phyloP scores from a whole-genome alignment of 2,797 vertebrate species.

The Sphenopsis melanotis region DNA sequence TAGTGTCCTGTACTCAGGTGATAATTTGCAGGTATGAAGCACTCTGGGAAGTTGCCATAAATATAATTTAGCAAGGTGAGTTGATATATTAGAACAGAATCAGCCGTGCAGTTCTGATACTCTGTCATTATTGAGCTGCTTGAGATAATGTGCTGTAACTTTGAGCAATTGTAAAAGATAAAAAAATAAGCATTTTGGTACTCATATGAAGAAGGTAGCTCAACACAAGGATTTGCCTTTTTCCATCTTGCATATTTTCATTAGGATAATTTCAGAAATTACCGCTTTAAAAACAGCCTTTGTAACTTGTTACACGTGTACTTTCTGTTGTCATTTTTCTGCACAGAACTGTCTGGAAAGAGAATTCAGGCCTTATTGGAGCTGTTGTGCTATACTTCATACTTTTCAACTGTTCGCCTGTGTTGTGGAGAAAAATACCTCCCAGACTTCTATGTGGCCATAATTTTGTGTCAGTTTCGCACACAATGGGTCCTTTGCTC shows the following conservation, averaged over 20 bases:
- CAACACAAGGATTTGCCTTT: not conserved
- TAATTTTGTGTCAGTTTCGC: not conserved
- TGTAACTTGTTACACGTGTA: not conserved
- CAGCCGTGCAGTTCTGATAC: not conserved
- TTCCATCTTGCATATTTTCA: fast-evolving
- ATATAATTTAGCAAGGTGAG: not conserved
- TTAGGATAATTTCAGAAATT: not conserved
- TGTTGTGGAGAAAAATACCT: not conserved
- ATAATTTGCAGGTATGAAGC: not conserved
- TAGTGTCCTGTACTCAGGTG: not conserved
- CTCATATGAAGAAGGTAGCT: not conserved
- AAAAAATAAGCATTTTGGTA: not conserved
- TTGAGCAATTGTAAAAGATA: not conserved
- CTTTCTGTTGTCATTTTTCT: not conserved
- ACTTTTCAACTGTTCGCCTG: not conserved
- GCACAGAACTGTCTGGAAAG: not conserved
- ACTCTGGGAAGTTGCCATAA: not conserved
- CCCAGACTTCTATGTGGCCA: not conserved
- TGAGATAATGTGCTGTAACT: not conserved
- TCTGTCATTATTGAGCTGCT: not conserved
- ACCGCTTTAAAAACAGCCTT: not conserved
- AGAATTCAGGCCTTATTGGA: not conserved
- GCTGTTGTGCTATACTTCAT: not conserved
- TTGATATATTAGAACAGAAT: not conserved
- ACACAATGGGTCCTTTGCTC: not conserved